Percentiles rank a stretch among this genome's conserved stretches.
These are phyloP conservation scores for Marcusenius ussheri DNA, from an alignment of 2,113 vertebrate species.

Conservation along the genomic window DNA sequence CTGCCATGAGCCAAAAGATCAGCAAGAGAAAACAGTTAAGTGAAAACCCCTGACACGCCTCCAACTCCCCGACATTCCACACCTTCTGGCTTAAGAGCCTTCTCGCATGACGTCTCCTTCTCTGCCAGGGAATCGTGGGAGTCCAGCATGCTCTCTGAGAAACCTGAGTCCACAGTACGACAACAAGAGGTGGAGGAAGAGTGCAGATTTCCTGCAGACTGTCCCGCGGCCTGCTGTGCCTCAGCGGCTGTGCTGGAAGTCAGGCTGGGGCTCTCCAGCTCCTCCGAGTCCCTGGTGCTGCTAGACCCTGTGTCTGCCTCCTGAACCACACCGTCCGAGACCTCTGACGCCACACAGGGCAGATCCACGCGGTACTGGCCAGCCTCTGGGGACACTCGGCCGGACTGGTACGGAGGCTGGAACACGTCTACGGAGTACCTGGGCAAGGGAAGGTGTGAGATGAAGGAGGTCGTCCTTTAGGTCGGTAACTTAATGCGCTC, in stretches of 20 bases:
- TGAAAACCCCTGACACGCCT: neutral
- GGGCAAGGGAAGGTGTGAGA: neutral
- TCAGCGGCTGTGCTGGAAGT: slow-evolving; percentile 16
- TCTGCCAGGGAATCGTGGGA: slow-evolving; percentile 61
- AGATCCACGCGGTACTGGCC: slow-evolving; percentile 49
- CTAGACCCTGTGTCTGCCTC: slow-evolving; percentile 20
- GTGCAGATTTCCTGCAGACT: slow-evolving; percentile 52
- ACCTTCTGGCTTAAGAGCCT: slow-evolving; percentile 87
- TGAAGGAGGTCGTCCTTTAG: neutral
- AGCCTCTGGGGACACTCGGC: slow-evolving; percentile 74
- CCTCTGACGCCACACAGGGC: slow-evolving; percentile 50
- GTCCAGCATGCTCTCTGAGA: slow-evolving; percentile 65
- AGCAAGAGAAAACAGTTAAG: neutral
- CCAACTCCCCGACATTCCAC: neutral
- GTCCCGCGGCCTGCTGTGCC: slow-evolving; percentile 35
- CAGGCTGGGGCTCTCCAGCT: slow-evolving; percentile 41
- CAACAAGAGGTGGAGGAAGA: slow-evolving; percentile 47
- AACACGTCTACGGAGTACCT: slow-evolving; percentile 94
- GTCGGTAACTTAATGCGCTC: neutral
- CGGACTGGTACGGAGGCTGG: slow-evolving; percentile 89
- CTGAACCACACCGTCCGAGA: slow-evolving; percentile 35
- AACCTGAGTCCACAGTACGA: slow-evolving; percentile 70
- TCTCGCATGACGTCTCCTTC: slow-evolving; percentile 80
- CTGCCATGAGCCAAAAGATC: neutral
- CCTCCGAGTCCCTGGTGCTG: slow-evolving; percentile 22